Percentiles rank a stretch among this genome's conserved stretches.
These are phyloP conservation scores for Oophaga pumilio DNA, from an alignment of 2,113 vertebrate species.

Conservation along the genomic window DNA sequence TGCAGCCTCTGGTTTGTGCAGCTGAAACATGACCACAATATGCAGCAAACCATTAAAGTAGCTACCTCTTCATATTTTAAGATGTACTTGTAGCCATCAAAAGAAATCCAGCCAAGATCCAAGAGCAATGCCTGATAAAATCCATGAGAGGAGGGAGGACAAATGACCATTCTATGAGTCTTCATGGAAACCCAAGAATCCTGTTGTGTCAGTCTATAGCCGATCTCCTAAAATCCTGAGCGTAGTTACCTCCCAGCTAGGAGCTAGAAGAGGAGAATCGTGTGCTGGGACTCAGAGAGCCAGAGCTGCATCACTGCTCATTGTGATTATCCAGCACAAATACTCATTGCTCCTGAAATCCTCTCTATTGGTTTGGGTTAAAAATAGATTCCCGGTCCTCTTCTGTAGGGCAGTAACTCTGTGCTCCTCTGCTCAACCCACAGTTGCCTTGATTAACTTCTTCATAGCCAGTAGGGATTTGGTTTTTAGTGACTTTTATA, in stretches of 20 bases:
- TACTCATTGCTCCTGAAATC: constrained; percentile 49
- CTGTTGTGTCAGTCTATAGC: not conserved
- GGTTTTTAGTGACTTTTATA: too few species aligned
- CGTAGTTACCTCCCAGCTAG: not conserved
- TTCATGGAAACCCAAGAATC: not conserved
- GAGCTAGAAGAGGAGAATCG: not conserved
- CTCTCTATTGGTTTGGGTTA: constrained; percentile 33
- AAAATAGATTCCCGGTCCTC: constrained; percentile 16
- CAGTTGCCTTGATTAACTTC: not conserved
- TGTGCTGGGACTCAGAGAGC: not conserved
- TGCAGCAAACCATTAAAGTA: constrained; percentile 9
- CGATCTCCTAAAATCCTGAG: not conserved
- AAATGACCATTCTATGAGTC: not conserved
- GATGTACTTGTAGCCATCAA: constrained; percentile 5
- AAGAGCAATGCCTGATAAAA: not conserved
- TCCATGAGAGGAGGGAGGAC: not conserved
- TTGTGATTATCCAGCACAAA: constrained; percentile 45
- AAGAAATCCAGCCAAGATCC: not conserved
- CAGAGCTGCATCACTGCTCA: constrained; percentile 21
- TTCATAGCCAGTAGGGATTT: not conserved
- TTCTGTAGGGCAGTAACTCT: constrained; percentile 19
- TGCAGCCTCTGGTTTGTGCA: constrained; percentile 1
- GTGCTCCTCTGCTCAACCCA: not conserved
- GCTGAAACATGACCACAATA: not conserved
- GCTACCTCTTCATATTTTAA: not conserved